phyloP scores from a whole-genome alignment of 2,797 vertebrate species.

The Paratrypauchen microcephalus region DNA sequence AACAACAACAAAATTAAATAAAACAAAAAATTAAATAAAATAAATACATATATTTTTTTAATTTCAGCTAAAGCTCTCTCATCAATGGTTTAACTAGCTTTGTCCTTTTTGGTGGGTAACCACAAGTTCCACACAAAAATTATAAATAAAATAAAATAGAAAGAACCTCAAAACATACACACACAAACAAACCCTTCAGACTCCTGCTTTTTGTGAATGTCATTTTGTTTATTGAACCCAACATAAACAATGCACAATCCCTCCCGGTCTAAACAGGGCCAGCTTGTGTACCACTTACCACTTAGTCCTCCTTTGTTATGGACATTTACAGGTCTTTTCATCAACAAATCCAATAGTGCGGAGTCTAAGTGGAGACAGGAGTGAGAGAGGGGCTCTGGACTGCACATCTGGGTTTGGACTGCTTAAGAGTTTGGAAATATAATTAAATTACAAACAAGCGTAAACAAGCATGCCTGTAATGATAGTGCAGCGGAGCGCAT shows the following conservation, averaged over 20 bases:
- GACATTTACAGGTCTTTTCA: neutral
- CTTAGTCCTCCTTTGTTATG: neutral
- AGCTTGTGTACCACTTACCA: neutral
- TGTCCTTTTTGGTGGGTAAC: neutral
- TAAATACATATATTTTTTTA: neutral
- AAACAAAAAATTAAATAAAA: too few species aligned
- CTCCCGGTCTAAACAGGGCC: neutral
- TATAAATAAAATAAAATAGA: neutral
- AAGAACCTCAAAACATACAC: neutral
- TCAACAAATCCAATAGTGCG: neutral
- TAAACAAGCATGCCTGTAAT: neutral
- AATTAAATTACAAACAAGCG: neutral
- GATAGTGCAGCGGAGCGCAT: too few species aligned
- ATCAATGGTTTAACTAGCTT: neutral
- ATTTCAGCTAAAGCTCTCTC: neutral
- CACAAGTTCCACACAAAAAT: neutral
- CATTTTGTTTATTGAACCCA: slow-evolving; percentile 5
- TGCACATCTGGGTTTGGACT: neutral
- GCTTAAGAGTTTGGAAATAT: neutral
- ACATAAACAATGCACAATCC: neutral
- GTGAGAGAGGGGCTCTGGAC: neutral
- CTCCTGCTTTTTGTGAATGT: slow-evolving; percentile 2
- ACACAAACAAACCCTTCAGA: neutral
- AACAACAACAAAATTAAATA: too few species aligned
- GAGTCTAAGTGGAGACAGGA: slow-evolving; percentile 7